Evolutionary conservation across 2,888 invertebrate genomes (phyloP).

Genomic region (Philereme transversata): DNA sequence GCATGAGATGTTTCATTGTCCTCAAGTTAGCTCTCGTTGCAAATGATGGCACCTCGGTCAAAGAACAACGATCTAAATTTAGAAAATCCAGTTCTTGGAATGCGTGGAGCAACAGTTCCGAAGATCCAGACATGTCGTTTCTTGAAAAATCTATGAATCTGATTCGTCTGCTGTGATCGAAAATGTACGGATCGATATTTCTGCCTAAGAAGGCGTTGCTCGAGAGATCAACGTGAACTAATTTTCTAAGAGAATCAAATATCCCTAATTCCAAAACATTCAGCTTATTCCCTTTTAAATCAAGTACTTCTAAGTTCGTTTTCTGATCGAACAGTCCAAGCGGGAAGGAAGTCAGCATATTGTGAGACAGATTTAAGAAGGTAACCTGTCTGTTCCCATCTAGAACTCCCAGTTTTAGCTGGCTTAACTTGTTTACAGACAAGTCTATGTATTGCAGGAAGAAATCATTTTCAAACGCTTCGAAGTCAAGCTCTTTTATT

Average conservation of each 20-base stretch:
- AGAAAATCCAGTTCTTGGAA: conserved; percentile 49
- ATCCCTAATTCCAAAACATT: conserved; percentile 49
- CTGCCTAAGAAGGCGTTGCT: conserved; percentile 53
- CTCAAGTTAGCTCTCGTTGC: conserved; percentile 53
- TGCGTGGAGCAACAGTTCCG: conserved; percentile 49
- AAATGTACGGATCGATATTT: conserved; percentile 49
- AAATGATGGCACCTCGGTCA: conserved; percentile 61
- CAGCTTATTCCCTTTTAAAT: conserved; percentile 57
- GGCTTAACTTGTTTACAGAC: conserved; percentile 54
- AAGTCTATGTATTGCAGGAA: conserved; percentile 56
- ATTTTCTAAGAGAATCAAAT: conserved; percentile 52
- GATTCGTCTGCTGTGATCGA: conserved; percentile 49
- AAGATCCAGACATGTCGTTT: conserved; percentile 56
- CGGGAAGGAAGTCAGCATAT: conserved; percentile 51
- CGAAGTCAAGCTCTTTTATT: conserved; percentile 48
- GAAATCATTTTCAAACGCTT: conserved; percentile 52
- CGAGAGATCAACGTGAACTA: conserved; percentile 56
- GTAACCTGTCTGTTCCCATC: conserved; percentile 50
- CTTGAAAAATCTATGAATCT: conserved; percentile 56
- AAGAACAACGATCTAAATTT: conserved; percentile 54
- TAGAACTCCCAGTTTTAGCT: conserved; percentile 54
- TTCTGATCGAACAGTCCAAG: conserved; percentile 59
- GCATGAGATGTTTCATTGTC: conserved; percentile 56
- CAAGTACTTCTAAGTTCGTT: conserved; percentile 52
- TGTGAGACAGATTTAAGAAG: conserved; percentile 58